Conservation (phyloP, 1,140 invertebrate species). For the Microplitis demolitor region DNA sequence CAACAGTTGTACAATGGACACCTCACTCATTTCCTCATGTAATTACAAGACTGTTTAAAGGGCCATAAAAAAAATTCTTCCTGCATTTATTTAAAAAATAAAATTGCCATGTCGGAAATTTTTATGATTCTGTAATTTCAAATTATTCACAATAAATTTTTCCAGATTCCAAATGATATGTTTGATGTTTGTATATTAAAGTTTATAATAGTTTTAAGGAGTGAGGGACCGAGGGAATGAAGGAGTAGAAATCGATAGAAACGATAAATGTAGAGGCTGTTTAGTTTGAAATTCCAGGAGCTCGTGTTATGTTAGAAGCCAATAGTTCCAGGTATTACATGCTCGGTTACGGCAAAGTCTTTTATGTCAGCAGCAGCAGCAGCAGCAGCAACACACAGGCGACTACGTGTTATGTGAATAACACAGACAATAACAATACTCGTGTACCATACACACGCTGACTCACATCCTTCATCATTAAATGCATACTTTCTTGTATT, state of each 20-base stretch:
- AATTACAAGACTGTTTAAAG: too few relatives aligned
- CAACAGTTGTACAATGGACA: too few relatives aligned
- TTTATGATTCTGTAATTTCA: too few relatives aligned
- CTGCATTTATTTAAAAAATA: too few relatives aligned
- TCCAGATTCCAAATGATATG: too few relatives aligned
- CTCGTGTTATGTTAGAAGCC: conserved; percentile 20
- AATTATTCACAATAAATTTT: too few relatives aligned
- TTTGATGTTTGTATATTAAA: too few relatives aligned
- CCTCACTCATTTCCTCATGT: too few relatives aligned
- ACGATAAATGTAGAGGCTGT: conserved; percentile 15
- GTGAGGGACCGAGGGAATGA: conserved; percentile 1
- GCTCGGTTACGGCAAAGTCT: conserved; percentile 31
- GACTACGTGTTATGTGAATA: conserved; percentile 8
- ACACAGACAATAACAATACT: not conserved
- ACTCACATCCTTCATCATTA: not conserved
- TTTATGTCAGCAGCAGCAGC: conserved; percentile 12
- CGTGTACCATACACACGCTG: not conserved
- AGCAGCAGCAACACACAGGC: not conserved
- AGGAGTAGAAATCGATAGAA: conserved; percentile 14
- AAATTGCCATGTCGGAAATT: too few relatives aligned
- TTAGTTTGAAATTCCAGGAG: conserved; percentile 24
- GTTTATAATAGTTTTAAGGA: too few relatives aligned
- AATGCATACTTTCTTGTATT: too few relatives aligned
- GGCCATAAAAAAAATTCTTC: too few relatives aligned
- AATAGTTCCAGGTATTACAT: conserved; percentile 34